Evolutionary conservation across 2,888 invertebrate species (phyloP).

Genomic region (Mimas tiliae): DNA sequence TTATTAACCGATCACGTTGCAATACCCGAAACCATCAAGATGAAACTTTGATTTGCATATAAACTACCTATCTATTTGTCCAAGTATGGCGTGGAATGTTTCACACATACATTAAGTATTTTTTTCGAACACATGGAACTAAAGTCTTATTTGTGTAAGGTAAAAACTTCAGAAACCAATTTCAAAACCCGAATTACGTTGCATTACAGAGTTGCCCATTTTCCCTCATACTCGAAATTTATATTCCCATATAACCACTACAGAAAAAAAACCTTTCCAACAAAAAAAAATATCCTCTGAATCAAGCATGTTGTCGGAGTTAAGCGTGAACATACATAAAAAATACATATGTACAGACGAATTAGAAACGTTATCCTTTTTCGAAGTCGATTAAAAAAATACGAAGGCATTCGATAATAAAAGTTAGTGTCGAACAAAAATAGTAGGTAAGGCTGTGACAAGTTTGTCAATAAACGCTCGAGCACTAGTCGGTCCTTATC

Average conservation of each 20-base stretch:
- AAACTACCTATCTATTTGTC: constrained; percentile 12
- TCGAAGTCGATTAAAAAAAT: background rate
- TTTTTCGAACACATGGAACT: background rate
- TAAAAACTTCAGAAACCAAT: too few relatives aligned
- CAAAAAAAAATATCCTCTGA: too few relatives aligned
- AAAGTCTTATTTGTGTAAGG: background rate
- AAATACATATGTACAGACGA: too few relatives aligned
- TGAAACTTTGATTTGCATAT: constrained; percentile 15
- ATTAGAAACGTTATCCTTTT: too few relatives aligned
- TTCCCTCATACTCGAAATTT: too few relatives aligned
- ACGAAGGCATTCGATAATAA: background rate
- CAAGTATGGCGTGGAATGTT: background rate
- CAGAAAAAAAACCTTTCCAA: too few relatives aligned
- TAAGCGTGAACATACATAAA: background rate
- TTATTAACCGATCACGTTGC: constrained; percentile 17
- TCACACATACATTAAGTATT: background rate
- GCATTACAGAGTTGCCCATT: too few relatives aligned
- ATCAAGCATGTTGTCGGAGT: too few relatives aligned
- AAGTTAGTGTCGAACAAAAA: background rate
- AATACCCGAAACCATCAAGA: constrained; percentile 2
- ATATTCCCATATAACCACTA: too few relatives aligned
- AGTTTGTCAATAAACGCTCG: constrained; percentile 23
- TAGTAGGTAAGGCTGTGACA: background rate
- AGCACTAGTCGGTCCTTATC: constrained; percentile 34
- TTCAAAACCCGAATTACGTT: too few relatives aligned